Evolutionary conservation across 2,888 invertebrate species (phyloP).

Genomic region (Malthinus flaveolus): DNA sequence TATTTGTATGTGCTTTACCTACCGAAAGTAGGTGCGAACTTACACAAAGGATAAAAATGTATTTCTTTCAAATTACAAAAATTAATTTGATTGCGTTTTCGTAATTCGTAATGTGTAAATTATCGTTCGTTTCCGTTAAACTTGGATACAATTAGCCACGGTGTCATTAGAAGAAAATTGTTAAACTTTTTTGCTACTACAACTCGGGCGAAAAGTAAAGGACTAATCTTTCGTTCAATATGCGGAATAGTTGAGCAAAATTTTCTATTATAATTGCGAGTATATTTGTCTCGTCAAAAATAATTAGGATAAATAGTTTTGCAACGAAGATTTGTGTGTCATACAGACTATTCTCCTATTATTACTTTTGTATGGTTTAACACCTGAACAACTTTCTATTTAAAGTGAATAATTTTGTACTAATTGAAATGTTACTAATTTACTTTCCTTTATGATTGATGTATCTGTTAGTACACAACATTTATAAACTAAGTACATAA

Average conservation of each 20-base stretch:
- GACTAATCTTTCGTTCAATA: no score
- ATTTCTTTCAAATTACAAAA: not conserved
- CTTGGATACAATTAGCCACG: slow-evolving; percentile 2
- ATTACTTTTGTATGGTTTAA: slow-evolving; percentile 2
- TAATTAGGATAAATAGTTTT: no score
- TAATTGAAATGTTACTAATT: slow-evolving; percentile 7
- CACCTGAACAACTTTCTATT: not conserved
- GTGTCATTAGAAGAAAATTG: slow-evolving; percentile 4
- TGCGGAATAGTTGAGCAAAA: no score
- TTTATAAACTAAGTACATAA: not conserved
- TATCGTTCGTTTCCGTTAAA: slow-evolving; percentile 5
- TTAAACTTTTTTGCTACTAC: not conserved
- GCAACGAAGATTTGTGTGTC: no score
- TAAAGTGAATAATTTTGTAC: slow-evolving; percentile 3
- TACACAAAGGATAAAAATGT: not conserved
- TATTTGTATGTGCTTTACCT: slow-evolving; percentile 38
- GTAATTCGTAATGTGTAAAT: no score
- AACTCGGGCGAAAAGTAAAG: no score
- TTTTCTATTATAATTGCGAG: no score
- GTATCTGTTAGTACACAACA: slow-evolving; percentile 1
- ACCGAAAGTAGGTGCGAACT: slow-evolving; percentile 28
- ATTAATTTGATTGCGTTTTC: no score
- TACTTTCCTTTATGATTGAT: slow-evolving; percentile 7
- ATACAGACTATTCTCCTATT: not conserved
- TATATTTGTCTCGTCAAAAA: no score